Evolutionary conservation across 2,888 invertebrate species (phyloP).

Genomic region (Apoda limacodes): DNA sequence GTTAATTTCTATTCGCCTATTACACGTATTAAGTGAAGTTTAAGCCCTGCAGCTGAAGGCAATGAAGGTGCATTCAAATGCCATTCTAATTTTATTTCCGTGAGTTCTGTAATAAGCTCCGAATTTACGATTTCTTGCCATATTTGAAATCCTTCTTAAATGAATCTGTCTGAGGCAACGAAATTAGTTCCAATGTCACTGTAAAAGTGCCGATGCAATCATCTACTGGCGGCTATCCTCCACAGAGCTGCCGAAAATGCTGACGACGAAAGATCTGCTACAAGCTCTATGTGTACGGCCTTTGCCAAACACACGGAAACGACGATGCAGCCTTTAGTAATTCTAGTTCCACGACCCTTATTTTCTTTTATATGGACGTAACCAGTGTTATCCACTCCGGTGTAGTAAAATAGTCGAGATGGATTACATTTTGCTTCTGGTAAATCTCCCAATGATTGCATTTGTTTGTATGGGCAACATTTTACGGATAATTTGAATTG

Average conservation of each 20-base stretch:
- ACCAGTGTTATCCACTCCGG: too few relatives aligned
- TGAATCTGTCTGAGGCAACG: constrained; percentile 17
- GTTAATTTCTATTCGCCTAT: constrained; percentile 21
- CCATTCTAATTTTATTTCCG: constrained; percentile 9
- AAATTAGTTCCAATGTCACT: constrained; percentile 23
- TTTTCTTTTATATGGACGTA: too few relatives aligned
- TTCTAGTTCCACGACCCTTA: too few relatives aligned
- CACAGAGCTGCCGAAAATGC: too few relatives aligned
- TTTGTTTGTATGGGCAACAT: too few relatives aligned
- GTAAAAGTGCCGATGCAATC: constrained; percentile 17
- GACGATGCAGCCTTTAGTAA: constrained; percentile 21
- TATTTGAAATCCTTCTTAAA: constrained; percentile 14
- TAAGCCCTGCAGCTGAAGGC: constrained; percentile 11
- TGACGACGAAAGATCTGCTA: too few relatives aligned
- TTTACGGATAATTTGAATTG: too few relatives aligned
- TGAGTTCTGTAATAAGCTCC: constrained; percentile 4
- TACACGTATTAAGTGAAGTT: constrained; percentile 18
- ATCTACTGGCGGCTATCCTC: constrained; percentile 21
- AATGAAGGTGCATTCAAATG: constrained; percentile 14
- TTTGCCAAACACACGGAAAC: constrained; percentile 22
- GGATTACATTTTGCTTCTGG: too few relatives aligned
- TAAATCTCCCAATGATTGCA: constrained; percentile 17
- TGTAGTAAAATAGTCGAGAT: too few relatives aligned
- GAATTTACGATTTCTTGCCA: too few relatives aligned
- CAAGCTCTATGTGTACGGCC: constrained; percentile 24